Percentiles rank a stretch among this genome's conserved stretches.
Conservation (phyloP, 1,140 invertebrate species). For the Condylostylus longicornis region DNA sequence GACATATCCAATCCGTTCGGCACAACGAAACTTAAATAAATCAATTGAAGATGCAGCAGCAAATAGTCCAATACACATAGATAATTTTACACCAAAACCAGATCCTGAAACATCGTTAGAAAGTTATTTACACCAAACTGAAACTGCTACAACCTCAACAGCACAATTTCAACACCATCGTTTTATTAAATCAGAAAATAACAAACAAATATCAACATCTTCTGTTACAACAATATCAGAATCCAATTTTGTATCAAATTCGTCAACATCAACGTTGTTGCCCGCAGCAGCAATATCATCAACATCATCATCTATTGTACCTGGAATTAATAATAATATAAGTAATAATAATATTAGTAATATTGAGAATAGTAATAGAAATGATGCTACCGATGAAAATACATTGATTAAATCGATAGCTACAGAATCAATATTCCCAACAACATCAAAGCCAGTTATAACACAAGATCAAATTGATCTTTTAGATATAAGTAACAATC, state of each 20-base stretch:
- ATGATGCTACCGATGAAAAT: constrained; percentile 9
- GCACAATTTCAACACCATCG: constrained; percentile 20
- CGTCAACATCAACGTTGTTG: constrained; percentile 8
- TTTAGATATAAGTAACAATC: neutral
- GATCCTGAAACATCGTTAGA: too few species aligned
- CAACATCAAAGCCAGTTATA: constrained; percentile 10
- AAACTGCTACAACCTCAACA: constrained; percentile 7
- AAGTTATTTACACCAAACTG: constrained; percentile 11
- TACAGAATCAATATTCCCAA: constrained; percentile 9
- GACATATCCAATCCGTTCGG: constrained; percentile 13
- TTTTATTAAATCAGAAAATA: constrained; percentile 13
- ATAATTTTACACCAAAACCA: too few species aligned
- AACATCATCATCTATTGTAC: constrained; percentile 13
- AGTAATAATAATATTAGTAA: neutral
- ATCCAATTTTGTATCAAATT: constrained; percentile 5
- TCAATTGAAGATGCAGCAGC: constrained; percentile 25
- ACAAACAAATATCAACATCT: constrained; percentile 10
- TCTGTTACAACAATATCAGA: constrained; percentile 5
- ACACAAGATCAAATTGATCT: neutral
- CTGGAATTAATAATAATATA: constrained; percentile 5
- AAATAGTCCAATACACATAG: too few species aligned
- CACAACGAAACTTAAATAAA: constrained; percentile 30
- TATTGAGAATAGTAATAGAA: neutral
- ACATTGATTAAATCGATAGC: too few species aligned
- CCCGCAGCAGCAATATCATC: constrained; percentile 11